A percentile compares a stretch with the other conserved stretches of the same genome.
These are phyloP conservation scores for Alethe castanea DNA, from an alignment of 2,113 vertebrate genomes.

Conservation along the genomic window DNA sequence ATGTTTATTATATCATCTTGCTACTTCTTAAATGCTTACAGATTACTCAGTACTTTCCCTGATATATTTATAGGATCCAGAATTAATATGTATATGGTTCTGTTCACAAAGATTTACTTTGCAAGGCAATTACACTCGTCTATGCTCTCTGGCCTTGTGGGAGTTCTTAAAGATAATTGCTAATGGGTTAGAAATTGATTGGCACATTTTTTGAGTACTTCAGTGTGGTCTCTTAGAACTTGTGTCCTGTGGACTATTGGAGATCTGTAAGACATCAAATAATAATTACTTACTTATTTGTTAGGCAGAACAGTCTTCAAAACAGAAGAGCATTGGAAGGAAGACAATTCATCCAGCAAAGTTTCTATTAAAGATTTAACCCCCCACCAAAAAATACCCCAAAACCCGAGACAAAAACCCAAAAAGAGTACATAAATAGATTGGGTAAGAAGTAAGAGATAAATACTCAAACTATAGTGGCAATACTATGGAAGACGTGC, in stretches of 20 bases:
- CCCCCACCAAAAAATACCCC: accelerated
- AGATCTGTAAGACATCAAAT: not conserved
- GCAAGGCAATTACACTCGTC: not conserved
- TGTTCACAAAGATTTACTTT: not conserved
- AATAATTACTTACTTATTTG: not conserved
- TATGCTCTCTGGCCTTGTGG: not conserved
- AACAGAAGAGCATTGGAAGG: not conserved
- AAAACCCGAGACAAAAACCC: accelerated
- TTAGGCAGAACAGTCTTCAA: not conserved
- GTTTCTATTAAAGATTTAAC: not conserved
- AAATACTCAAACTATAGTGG: not conserved
- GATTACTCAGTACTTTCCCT: not conserved
- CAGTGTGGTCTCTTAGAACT: not conserved
- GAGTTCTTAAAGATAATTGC: slow-evolving; percentile 8
- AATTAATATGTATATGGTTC: not conserved
- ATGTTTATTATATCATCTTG: not conserved
- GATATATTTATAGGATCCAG: not conserved
- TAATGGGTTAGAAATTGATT: slow-evolving; percentile 28
- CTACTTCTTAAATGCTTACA: not conserved
- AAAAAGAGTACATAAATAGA: not conserved
- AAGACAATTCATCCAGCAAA: not conserved
- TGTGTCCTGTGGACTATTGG: not conserved
- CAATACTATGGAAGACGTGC: not conserved
- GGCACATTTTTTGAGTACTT: not conserved
- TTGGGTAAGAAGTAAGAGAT: not conserved